phyloP scores from a whole-genome alignment of 2,113 vertebrate species.

The Scophthalmus maximus region DNA sequence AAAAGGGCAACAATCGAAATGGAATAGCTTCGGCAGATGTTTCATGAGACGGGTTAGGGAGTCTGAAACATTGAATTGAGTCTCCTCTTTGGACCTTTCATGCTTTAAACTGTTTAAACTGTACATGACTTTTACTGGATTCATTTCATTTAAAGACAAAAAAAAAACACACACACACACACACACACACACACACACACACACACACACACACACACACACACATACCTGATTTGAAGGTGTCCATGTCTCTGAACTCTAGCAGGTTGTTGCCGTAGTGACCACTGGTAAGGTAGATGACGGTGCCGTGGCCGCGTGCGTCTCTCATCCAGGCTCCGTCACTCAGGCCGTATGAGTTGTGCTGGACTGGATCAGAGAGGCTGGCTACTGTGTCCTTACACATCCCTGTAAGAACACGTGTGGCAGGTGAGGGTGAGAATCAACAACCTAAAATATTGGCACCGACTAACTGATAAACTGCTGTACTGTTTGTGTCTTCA shows the following conservation, averaged over 20 bases:
- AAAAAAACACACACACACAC: too few relatives aligned
- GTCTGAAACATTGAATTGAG: too few relatives aligned
- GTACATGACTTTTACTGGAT: too few relatives aligned
- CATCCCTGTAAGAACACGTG: slow-evolving; percentile 78
- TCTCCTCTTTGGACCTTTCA: too few relatives aligned
- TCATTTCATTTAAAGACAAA: too few relatives aligned
- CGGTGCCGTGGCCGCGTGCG: slow-evolving; percentile 88
- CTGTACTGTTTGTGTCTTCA: slow-evolving; percentile 23
- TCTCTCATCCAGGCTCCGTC: slow-evolving; percentile 98
- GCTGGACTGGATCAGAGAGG: slow-evolving; percentile 90
- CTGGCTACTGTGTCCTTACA: slow-evolving; percentile 96
- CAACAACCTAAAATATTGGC: background rate
- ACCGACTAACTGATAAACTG: background rate
- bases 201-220: background rate
- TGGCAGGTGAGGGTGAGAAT: background rate
- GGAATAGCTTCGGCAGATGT: too few relatives aligned
- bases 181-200: background rate
- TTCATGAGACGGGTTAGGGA: too few relatives aligned
- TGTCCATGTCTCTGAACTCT: slow-evolving; percentile 92
- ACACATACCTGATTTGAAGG: slow-evolving; percentile 91
- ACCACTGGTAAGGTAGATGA: slow-evolving; percentile 93
- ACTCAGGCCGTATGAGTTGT: slow-evolving; percentile 88
- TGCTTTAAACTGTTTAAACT: too few relatives aligned
- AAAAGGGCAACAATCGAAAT: too few relatives aligned
- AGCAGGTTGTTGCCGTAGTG: slow-evolving; percentile 90